Evolutionary conservation across 2,888 invertebrate species (phyloP), one percentile per base, ranked within the genome.

Genomic region (Spodoptera exigua): DNA sequence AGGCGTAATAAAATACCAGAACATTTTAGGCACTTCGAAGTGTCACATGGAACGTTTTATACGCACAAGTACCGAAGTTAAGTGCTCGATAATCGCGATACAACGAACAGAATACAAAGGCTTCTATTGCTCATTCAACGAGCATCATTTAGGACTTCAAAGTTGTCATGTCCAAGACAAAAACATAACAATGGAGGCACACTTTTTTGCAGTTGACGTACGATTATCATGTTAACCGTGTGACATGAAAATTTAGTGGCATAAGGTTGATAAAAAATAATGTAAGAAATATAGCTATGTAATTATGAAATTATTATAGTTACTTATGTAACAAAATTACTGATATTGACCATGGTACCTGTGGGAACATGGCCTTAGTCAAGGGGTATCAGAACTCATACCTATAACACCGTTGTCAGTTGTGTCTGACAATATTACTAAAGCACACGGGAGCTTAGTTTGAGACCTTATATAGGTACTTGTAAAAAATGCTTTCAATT

Each of bases 51-150:
- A 62, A 69, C 35, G 17, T 39, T 27, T 48, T 36, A 47, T 13
- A 39, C 49, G 40, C 47, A 36, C 7, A 40, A 3, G 17, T 45
- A 37, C 18, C 13, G 9, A 27, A 27, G 32, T 37, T 54, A 63
- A 57, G 56, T 64, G 56, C 36, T 17, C 39, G 43, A 54, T 59
- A 59, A 64, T 59, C 18, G 36, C 47, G 1, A 39, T 5, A 43
- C 47, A 44, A 44, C 9, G 35, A 40, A 16, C 32, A 35, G 46
- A 61, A 73, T 55, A 69, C 65, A 56, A 70, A 74, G n/a, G 34
- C 41, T 47, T 39, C 17, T 43, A 58, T 61, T 55, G 36, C 39
- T 66, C 63, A 70, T 63, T 61, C 53, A 14, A 44, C 41, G 17
- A 58, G 48, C 60, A 43, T 48, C 37, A 58, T 57, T 57, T 60